Conservation (phyloP, 2,797 vertebrate species). For the Silurus lanzhouensis region DNA sequence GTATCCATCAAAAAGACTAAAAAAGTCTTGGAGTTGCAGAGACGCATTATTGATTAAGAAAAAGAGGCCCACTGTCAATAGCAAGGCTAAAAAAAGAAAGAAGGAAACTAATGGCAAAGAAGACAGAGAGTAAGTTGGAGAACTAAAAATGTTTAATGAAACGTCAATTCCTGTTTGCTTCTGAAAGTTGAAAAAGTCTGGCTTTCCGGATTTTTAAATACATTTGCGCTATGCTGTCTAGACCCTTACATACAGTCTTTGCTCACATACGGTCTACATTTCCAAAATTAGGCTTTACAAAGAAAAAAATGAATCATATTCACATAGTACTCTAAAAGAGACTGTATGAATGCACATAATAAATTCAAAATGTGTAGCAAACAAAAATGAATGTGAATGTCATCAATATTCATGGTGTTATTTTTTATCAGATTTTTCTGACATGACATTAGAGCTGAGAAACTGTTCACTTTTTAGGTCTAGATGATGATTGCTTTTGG, state of each 20-base stretch:
- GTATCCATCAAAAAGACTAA: conserved; percentile 7
- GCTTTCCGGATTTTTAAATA: background rate
- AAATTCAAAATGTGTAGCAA: background rate
- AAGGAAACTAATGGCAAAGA: conserved; percentile 14
- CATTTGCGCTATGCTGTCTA: background rate
- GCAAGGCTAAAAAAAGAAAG: background rate
- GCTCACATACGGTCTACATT: background rate
- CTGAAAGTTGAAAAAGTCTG: background rate
- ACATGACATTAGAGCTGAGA: background rate
- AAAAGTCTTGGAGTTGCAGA: background rate
- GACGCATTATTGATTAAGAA: conserved; percentile 10
- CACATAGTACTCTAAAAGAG: conserved; percentile 3
- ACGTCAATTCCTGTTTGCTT: conserved; percentile 18
- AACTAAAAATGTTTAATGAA: conserved; percentile 19
- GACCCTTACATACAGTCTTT: background rate
- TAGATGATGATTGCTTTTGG: background rate
- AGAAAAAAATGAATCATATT: conserved; percentile 1
- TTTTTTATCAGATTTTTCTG: background rate
- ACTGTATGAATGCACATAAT: background rate
- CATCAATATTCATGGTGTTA: background rate
- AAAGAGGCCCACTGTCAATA: background rate
- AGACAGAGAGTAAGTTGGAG: background rate
- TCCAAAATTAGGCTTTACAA: background rate
- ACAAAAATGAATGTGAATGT: background rate
- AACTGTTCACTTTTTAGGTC: background rate